Conservation (phyloP, 2,888 invertebrate genomes). For the Formica aserva region DNA sequence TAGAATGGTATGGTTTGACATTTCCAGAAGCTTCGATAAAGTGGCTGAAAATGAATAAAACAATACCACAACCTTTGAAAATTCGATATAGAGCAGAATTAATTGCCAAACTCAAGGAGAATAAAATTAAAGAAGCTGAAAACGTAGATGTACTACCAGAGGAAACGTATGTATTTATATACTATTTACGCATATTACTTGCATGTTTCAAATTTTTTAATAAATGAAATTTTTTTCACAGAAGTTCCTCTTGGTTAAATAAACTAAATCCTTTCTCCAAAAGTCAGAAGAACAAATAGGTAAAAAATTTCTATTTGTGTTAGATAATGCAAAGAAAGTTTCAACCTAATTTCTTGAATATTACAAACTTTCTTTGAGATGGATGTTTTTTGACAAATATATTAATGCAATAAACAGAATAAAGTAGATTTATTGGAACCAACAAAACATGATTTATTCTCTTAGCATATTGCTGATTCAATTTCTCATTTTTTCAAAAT, state of each 20-base stretch:
- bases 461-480: not conserved
- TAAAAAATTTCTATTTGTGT: conserved; percentile 18
- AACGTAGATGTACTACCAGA: conserved; percentile 76
- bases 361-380: not conserved
- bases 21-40: conserved; percentile 92
- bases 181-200: not conserved
- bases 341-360: not conserved
- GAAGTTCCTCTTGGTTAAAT: conserved; percentile 89
- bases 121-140: conserved; percentile 86
- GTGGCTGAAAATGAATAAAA: conserved; percentile 87
- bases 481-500: not conserved
- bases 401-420: conserved; percentile 3
- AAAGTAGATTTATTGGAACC: conserved; percentile 17
- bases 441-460: conserved; percentile 11
- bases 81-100: conserved; percentile 90
- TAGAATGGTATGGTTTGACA: conserved; percentile 97
- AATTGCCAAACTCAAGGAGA: conserved; percentile 90
- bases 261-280: conserved; percentile 91
- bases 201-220: conserved; percentile 9
- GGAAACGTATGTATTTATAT: conserved; percentile 54
- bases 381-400: not conserved
- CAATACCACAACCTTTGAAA: conserved; percentile 90
- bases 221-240: conserved; percentile 79
- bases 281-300: conserved; percentile 39
- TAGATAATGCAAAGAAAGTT: conserved; percentile 38